These are phyloP conservation scores for Piscicola geometra DNA, from an alignment of 2,888 invertebrate genomes.

Conservation along the genomic window DNA sequence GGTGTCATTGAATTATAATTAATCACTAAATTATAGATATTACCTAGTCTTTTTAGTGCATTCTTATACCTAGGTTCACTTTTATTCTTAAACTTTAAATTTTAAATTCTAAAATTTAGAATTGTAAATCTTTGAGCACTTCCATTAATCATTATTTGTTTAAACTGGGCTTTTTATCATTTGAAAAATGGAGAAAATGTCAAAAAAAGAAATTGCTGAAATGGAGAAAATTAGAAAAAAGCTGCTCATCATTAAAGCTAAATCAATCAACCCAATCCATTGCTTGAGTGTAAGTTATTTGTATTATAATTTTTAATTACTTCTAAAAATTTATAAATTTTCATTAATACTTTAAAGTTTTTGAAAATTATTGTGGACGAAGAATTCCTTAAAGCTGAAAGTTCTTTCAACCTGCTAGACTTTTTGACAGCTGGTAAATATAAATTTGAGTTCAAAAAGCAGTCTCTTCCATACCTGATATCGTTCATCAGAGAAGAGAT, in stretches of 20 bases:
- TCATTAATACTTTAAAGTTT: neutral
- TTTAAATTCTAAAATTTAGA: too few relatives aligned
- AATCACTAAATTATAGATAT: too few relatives aligned
- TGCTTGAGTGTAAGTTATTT: neutral
- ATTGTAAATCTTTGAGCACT: too few relatives aligned
- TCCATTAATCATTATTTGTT: too few relatives aligned
- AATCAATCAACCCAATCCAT: neutral
- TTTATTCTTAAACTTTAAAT: too few relatives aligned
- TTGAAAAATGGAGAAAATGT: conserved; percentile 9
- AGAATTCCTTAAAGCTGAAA: neutral
- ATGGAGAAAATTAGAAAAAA: neutral
- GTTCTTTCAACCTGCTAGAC: neutral
- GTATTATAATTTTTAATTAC: neutral
- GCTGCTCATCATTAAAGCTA: neutral
- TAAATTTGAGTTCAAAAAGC: neutral
- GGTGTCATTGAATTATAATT: too few relatives aligned
- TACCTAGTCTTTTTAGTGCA: too few relatives aligned
- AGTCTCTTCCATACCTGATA: neutral
- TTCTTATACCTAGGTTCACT: too few relatives aligned
- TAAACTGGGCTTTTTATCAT: too few relatives aligned
- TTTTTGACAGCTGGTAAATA: neutral
- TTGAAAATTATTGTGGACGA: neutral
- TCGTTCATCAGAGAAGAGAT: neutral
- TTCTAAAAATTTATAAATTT: neutral
- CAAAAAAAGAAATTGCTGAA: neutral